These are phyloP conservation scores for Malurus splendens DNA, from an alignment of 2,797 vertebrate genomes.

Conservation along the genomic window DNA sequence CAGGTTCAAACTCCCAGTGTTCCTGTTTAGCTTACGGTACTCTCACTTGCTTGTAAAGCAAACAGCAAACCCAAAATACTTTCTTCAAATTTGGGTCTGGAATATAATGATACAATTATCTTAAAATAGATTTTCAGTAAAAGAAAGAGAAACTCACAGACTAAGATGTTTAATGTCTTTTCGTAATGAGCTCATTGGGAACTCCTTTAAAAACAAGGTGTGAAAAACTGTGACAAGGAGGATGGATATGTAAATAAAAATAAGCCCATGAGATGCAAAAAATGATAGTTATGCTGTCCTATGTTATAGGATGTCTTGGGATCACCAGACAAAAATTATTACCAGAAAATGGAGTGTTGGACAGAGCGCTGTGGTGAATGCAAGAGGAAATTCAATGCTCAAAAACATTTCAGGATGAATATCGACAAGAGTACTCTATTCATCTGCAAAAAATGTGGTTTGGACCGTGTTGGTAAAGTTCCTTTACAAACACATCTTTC, in stretches of 20 bases:
- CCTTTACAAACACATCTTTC: background rate
- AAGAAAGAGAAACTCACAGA: background rate
- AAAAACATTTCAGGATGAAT: background rate
- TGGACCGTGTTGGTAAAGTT: background rate
- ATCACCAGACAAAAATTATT: background rate
- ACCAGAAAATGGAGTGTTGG: background rate
- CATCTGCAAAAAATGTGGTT: background rate
- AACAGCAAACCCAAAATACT: background rate
- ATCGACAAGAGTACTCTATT: background rate
- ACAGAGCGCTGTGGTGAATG: background rate
- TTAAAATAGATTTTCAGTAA: background rate
- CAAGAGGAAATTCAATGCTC: background rate
- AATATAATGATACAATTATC: background rate
- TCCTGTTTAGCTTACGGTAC: fast-evolving
- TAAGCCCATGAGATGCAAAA: background rate
- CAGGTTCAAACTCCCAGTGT: background rate
- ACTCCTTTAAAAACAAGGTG: background rate
- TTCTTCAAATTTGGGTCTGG: background rate
- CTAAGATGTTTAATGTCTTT: background rate
- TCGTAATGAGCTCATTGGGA: background rate
- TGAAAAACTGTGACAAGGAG: background rate
- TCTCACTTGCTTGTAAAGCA: background rate
- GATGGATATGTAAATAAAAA: background rate
- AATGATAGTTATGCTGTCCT: background rate
- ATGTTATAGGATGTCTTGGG: background rate